Base-by-base conservation (phyloP, 2,888 invertebrate species). In the Troides oblongomaculatus region DNA sequence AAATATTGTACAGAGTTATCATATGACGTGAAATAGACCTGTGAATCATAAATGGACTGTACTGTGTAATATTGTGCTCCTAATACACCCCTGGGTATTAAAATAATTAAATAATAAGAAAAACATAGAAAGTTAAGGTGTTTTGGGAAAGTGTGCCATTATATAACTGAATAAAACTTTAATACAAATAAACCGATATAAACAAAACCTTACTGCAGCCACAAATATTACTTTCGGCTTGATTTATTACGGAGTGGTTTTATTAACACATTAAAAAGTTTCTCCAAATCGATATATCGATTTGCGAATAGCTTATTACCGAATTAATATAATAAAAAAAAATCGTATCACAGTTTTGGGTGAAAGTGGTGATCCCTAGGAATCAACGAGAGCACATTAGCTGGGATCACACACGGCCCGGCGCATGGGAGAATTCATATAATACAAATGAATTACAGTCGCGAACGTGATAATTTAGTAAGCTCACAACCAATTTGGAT, bases 381-480 rank as follows among this genome's bases (percentile, higher is more conserved):
- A 39, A 62, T 73, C 78, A 82, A 82, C 77, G 81, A 85, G 87
- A 82, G 77, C 86, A 87, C 87, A 88, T 90, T 87, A 88, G 87
- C 73, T 18, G 79, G 80, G 81, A 86, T 85, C 89, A 88, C 87
- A 90, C 85, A 87, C 87, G 84, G 79, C 83, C 77, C 80, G 78
- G 82, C 71, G 78, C 84, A 83, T 89, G 91, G 84, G 91, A 90
- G 87, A 84, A 76, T 85, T 82, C 77, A 76, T 83, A n/a, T n/a
- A n/a, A n/a, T n/a, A 87, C 85, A 88, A 89, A 89, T 88, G 87
- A 89, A 89, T 90, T 85, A 87, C 82, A 75, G 78, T 73, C 74
- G 77, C 76, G 81, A 85, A 90, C 84, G 86, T 85, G 90, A 89
- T 92, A 88, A 91, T 91, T 90, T 87, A 82, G 84, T 84, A 86